Evolutionary conservation across 2,888 invertebrate genomes (phyloP).

Genomic region (Aphrophora alni): DNA sequence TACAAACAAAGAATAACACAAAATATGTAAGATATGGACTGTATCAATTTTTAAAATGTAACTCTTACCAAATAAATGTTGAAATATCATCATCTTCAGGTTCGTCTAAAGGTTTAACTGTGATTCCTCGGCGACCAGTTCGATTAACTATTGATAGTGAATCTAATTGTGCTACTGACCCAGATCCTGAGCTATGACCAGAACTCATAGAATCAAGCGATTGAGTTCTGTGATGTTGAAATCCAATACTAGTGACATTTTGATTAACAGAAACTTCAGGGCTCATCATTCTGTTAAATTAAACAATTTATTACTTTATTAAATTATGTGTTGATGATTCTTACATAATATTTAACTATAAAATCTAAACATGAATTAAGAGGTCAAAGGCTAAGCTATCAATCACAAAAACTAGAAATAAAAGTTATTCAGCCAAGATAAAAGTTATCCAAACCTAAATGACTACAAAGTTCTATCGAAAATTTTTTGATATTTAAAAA

Average conservation of each 20-base stretch:
- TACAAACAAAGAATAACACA: too few species aligned
- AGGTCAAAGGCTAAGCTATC: too few species aligned
- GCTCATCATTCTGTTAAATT: constrained; percentile 43
- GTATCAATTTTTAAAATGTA: too few species aligned
- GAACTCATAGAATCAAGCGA: constrained; percentile 54
- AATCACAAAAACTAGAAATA: too few species aligned
- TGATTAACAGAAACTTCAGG: constrained; percentile 48
- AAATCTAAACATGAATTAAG: background rate
- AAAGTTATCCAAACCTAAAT: too few species aligned
- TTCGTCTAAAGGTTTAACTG: constrained; percentile 54
- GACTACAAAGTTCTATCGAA: too few species aligned
- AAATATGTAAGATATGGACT: too few species aligned
- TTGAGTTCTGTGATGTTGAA: constrained; percentile 51
- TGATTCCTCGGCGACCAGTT: constrained; percentile 46
- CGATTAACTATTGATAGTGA: constrained; percentile 6
- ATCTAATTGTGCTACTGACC: constrained; percentile 26
- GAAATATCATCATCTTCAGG: constrained; percentile 51
- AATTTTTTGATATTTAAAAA: too few species aligned
- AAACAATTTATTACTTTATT: background rate
- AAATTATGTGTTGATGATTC: too few species aligned
- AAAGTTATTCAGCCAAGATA: too few species aligned
- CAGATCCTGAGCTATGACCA: constrained; percentile 53
- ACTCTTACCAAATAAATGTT: constrained; percentile 51
- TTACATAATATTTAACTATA: too few species aligned
- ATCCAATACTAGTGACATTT: constrained; percentile 10